Evolutionary conservation across 2,113 vertebrate genomes (phyloP), one percentile per base, ranked within the genome.

Genomic region (Agapornis roseicollis): DNA sequence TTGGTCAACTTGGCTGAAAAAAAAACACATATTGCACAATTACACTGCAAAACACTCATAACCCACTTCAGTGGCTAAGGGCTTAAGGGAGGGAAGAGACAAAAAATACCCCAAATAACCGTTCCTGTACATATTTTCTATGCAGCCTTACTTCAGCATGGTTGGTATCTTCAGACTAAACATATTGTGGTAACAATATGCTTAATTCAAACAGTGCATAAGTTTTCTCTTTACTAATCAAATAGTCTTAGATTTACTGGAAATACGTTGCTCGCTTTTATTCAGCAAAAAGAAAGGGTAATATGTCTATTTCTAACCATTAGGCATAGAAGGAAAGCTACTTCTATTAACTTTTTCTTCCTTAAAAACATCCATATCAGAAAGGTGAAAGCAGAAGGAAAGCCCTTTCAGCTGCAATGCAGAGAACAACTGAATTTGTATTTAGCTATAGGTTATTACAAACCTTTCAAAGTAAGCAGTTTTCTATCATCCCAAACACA

Each of bases 371-470:
- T 39, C n/a, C 5, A 1, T 44, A 41, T 52, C 50, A 60, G 53
- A 79, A 84, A 96, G 44, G 74, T 70, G 44, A 94, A 93, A 66
- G 49, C 82, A 88, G 73, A 96, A 90, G 82, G 88, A 47, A 94
- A 94, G 58, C 42, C 68, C 77, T 94, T 87, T 88, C 80, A 96
- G 95, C 98, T 97, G 97, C 96, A 97, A 85, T 97, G 97, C 97
- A 97, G 97, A 96, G 89, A 66, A 94, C 77, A 61, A 89, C 42
- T 79, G 73, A 82, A 65, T 37, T 25, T 71, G 47, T 52, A 73
- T 66, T 77, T 50, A 94, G 66, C 66, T 60, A 25, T 6, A 64
- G 7, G 42, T 80, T 74, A 92, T 42, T 65, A 96, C 46, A 49
- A 49, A 89, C 53, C 91, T 63, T 86, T 69, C 9, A 33, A 89